Evolutionary conservation across 1,140 invertebrate species (phyloP), one percentile per base, ranked within the genome.

Genomic region (Pseudachorutes palmiensis): DNA sequence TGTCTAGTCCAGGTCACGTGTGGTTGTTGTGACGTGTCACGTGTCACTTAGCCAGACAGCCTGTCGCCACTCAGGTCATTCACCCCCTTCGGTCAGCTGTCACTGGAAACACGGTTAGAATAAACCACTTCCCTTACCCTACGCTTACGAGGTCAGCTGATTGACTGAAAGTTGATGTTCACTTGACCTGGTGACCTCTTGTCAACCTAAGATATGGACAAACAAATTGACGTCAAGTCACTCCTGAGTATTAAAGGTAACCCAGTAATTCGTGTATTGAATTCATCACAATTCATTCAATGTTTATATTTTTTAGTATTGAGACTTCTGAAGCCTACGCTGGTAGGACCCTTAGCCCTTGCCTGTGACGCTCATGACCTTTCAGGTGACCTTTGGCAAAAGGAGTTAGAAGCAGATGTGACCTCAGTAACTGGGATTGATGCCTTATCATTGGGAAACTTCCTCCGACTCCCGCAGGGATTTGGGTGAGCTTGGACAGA

Each of bases 401-500:
- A 86, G 73, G 87, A 87, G 71, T 79, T 89, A 48, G 86, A 88
- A 75, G 84, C 86, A 74, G 91, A 94, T 80, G 84, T 88, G 36
- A 87, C 87, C 29, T 80, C 86, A 67, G 86, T 91, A 0, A 82
- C 84, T 68, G 88, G 88, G 58, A 83, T 91, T 75, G 89, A 92
- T 80, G 88, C 88, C 1, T 82, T 95, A 69, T 86, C 88, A 12
- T 82, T 91, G 65, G 91, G 92, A 24, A 88, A 94, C 73, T 91
- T 95, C 79, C 81, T 98, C 68, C 82, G 97, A 33, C 79, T 97
- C 30, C 95, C 96, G 45, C 94, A 97, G 82, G 95, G 91, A 78
- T 97, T 97, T 83, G 94, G 88, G 94, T 80, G 87, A 85, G 75
- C 84, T 85, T 31, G 19, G 36, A 19, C 36, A 45, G 19, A 45